Base-by-base conservation (phyloP, 1,140 invertebrate species). In the Rhopalosiphum padi region DNA sequence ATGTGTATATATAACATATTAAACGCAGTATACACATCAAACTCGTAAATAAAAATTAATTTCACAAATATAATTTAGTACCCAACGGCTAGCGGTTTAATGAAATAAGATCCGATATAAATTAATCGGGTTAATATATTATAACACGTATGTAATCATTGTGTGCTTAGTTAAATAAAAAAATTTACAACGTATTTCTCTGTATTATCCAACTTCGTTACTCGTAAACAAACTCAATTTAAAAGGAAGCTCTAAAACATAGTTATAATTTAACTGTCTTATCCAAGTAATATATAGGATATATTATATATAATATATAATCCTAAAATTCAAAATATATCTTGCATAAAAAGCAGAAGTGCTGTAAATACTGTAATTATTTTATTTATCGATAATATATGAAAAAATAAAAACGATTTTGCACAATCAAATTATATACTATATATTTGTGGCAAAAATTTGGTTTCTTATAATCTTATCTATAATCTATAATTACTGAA, bases 21-120 rank as follows among this genome's bases (percentile, higher is more conserved):
- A 77, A n/a, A 30, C 60, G 30, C 60, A 30, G 30, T 77, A 77
- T n/a, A 30, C 2, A 68, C 23, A 68, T n/a, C n/a, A n/a, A 35
- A n/a, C n/a, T 77, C 60, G 15, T 18, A 77, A n/a, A 77, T 77
- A 77, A n/a, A 77, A 77, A n/a, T 85, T 85, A 41, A 85, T 85
- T 43, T 41, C 83, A 85, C 83, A 41, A 11, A 85, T 25, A 43
- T 85, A 85, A 43, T 85, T 41, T 85, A 85, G 37, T 25, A 41
- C 2, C 37, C 9, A 43, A 85, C 83, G 41, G 22, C 22, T 3
- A 43, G 30, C 83, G 23, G 9, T n/a, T 77, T 21, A 77, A 77
- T 77, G 30, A 77, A 51, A 51, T 18, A 51, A 51, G 15, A 51
- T 51, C 48, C 3, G 48, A 51, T 51, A 51, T 18, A 51, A 21